phyloP scores from a whole-genome alignment of 92 coral and sea anemone species.

The Pocillopora grandis region DNA sequence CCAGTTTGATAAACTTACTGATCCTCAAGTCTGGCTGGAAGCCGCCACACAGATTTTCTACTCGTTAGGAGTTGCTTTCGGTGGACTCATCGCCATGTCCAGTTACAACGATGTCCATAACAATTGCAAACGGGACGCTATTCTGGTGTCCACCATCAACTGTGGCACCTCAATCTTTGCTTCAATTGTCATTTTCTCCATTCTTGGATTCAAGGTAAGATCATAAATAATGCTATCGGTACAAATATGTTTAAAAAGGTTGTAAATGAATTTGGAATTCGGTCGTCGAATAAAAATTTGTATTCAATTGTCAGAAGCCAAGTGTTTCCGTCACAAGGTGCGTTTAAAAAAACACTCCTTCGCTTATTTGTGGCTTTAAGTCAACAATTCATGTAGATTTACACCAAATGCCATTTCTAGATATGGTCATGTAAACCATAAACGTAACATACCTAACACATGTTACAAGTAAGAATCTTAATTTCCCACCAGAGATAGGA shows the following conservation, averaged over 20 bases:
- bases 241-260: neutral
- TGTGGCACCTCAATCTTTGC: slow-evolving; percentile 94
- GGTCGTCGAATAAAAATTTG: too few relatives aligned
- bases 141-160: slow-evolving; percentile 89
- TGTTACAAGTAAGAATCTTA: too few relatives aligned
- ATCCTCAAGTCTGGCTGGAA: slow-evolving; percentile 92
- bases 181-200: slow-evolving; percentile 88
- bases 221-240: neutral
- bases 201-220: slow-evolving; percentile 93
- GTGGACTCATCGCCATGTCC: slow-evolving; percentile 97
- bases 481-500: too few relatives aligned
- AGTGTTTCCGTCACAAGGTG: too few relatives aligned
- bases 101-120: slow-evolving; percentile 92
- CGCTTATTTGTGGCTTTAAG: too few relatives aligned
- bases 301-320: too few relatives aligned
- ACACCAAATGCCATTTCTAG: too few relatives aligned
- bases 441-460: too few relatives aligned
- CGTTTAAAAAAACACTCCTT: too few relatives aligned
- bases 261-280: too few relatives aligned
- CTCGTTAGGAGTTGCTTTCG: slow-evolving; percentile 88
- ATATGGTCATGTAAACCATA: too few relatives aligned
- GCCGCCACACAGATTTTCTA: slow-evolving; percentile 98
- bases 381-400: too few relatives aligned
- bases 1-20: slow-evolving; percentile 71
- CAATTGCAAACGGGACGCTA: slow-evolving; percentile 89